A percentile compares a stretch with the other conserved stretches of the same genome.
Conservation (phyloP, 2,113 vertebrate species). For the Clarias magur region DNA sequence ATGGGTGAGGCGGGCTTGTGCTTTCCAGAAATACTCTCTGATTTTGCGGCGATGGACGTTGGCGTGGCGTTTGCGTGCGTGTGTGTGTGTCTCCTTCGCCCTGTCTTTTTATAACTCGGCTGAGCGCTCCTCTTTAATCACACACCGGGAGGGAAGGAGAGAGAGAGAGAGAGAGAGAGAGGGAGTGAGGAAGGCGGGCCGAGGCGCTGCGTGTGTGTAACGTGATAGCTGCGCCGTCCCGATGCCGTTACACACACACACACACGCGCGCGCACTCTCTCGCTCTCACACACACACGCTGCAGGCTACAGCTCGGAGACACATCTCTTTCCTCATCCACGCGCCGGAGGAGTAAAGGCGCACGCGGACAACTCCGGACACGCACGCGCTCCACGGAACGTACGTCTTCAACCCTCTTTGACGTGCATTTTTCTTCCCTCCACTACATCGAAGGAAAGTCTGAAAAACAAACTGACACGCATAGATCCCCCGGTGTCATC, state of each 20-base stretch:
- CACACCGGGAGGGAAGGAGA: slow-evolving; percentile 58
- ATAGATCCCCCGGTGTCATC: slow-evolving; percentile 34
- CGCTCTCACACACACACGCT: slow-evolving; percentile 55
- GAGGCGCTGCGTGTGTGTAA: slow-evolving; percentile 88
- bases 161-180: background rate
- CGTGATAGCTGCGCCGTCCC: slow-evolving; percentile 76
- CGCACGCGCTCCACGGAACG: slow-evolving; percentile 25
- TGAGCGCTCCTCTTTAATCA: slow-evolving; percentile 78
- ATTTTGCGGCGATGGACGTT: slow-evolving; percentile 31
- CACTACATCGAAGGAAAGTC: background rate
- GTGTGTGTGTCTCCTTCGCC: slow-evolving; percentile 40
- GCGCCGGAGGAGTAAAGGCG: background rate
- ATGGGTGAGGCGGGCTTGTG: background rate
- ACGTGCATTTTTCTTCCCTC: background rate
- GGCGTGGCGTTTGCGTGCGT: slow-evolving; percentile 50
- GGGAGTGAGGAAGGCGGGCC: slow-evolving; percentile 76
- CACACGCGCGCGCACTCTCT: slow-evolving; percentile 52
- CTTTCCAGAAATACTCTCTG: slow-evolving; percentile 43
- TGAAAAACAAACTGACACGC: slow-evolving; percentile 19
- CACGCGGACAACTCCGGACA: slow-evolving; percentile 12
- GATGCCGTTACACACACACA: slow-evolving; percentile 77
- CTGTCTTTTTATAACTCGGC: slow-evolving; percentile 60
- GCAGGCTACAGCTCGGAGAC: slow-evolving; percentile 60
- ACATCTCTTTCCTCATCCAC: background rate
- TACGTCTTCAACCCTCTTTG: background rate